Percentiles rank a stretch among this genome's conserved stretches.
Conservation (phyloP, 2,797 vertebrate species). For the Pseudomugil gertrudae region DNA sequence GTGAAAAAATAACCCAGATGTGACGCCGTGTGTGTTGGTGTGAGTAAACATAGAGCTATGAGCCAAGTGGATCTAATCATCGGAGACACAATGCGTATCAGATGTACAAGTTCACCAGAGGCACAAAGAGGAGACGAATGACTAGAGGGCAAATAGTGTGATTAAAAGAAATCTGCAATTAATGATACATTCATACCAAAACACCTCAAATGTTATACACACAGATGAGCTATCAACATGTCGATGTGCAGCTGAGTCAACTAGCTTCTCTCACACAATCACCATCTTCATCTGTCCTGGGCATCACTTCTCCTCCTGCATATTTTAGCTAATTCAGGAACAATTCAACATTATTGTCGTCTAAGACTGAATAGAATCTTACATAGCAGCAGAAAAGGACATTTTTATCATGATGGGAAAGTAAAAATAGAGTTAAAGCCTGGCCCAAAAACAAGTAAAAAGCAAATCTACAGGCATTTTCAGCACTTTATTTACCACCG, state of each 20-base stretch:
- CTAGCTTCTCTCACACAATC: conserved; percentile 46
- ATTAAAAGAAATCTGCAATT: conserved; percentile 6
- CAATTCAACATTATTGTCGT: conserved; percentile 27
- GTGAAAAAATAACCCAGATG: conserved; percentile 13
- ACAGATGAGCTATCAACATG: conserved; percentile 34
- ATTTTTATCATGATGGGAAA: background rate
- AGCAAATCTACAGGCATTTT: background rate
- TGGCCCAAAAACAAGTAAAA: too few species aligned
- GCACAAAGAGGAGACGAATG: conserved; percentile 5
- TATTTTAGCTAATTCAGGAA: conserved; percentile 42
- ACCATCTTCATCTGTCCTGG: conserved; percentile 31
- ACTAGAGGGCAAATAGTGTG: conserved; percentile 8
- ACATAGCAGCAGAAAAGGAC: background rate
- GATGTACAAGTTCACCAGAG: conserved; percentile 46
- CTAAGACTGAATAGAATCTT: conserved; percentile 9
- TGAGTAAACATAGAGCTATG: background rate
- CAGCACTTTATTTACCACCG: background rate
- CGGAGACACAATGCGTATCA: conserved; percentile 49
- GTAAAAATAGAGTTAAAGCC: background rate
- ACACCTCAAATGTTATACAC: background rate
- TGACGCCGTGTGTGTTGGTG: background rate
- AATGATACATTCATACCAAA: conserved; percentile 3
- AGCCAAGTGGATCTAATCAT: background rate
- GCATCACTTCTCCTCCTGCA: conserved; percentile 22
- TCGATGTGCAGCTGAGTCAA: conserved; percentile 62